Percentiles rank a stretch among this genome's conserved stretches.
phyloP scores from a whole-genome alignment of 2,888 invertebrate species.

The Caenorhabditis wallacei region DNA sequence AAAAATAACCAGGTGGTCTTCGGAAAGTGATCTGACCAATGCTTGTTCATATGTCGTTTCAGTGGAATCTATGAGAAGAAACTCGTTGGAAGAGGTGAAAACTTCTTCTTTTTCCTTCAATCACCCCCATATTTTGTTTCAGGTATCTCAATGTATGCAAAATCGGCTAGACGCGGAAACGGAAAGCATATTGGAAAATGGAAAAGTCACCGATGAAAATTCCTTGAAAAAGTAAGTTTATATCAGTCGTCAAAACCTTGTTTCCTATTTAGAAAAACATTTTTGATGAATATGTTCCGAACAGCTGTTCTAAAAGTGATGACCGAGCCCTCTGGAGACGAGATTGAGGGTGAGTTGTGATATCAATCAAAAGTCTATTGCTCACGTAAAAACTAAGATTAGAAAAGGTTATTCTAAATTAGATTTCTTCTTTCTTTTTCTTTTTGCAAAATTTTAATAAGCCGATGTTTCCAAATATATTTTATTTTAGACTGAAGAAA shows the following conservation, averaged over 20 bases:
- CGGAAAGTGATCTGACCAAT: slow-evolving; percentile 41
- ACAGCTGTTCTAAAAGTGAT: slow-evolving; percentile 57
- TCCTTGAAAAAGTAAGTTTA: slow-evolving; percentile 43
- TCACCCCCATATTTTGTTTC: background rate
- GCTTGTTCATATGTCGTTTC: slow-evolving; percentile 42
- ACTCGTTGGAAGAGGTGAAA: slow-evolving; percentile 41
- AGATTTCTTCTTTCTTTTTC: background rate
- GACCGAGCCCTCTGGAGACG: slow-evolving; percentile 37
- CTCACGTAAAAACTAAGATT: background rate
- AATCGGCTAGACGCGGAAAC: slow-evolving; percentile 41
- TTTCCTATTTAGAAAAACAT: slow-evolving; percentile 38
- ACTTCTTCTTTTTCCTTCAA: background rate
- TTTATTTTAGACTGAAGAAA: background rate
- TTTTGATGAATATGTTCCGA: slow-evolving; percentile 58
- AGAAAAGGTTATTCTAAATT: slow-evolving; percentile 9
- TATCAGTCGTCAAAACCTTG: background rate
- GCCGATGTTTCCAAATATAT: no score
- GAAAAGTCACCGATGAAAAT: slow-evolving; percentile 38
- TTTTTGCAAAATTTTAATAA: slow-evolving; percentile 9
- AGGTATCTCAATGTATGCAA: slow-evolving; percentile 50
- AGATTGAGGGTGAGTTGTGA: slow-evolving; percentile 29
- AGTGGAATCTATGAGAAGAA: slow-evolving; percentile 44
- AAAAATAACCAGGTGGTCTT: slow-evolving; percentile 7
- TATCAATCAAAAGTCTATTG: background rate
- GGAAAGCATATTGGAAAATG: slow-evolving; percentile 31